These are phyloP conservation scores for Piaya cayana DNA, from an alignment of 2,113 vertebrate species.

Conservation along the genomic window DNA sequence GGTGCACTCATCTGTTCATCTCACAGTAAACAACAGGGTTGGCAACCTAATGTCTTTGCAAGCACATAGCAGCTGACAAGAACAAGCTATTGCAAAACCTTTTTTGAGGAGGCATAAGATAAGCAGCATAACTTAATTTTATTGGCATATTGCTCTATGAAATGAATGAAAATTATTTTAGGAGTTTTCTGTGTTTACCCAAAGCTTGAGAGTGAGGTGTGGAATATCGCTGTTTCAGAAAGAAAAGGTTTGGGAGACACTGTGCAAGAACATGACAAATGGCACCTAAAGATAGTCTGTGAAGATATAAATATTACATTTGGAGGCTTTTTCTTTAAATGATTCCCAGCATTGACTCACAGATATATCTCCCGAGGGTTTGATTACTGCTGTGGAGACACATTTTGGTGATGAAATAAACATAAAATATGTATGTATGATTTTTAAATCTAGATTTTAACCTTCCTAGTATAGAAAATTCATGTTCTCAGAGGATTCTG, in stretches of 20 bases:
- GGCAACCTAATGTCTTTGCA: neutral
- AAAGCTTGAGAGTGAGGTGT: slow-evolving; percentile 40
- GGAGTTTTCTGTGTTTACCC: slow-evolving; percentile 2
- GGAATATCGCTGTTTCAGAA: slow-evolving; percentile 35
- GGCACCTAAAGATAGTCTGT: slow-evolving; percentile 52
- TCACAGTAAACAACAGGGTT: neutral
- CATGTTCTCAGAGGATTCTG: neutral
- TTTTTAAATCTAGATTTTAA: slow-evolving; percentile 23
- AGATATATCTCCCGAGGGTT: slow-evolving; percentile 29
- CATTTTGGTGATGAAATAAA: neutral
- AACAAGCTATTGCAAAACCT: neutral
- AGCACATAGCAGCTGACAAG: neutral
- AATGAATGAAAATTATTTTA: slow-evolving; percentile 49
- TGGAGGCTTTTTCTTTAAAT: slow-evolving; percentile 25
- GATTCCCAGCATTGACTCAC: slow-evolving; percentile 3
- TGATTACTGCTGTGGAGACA: slow-evolving; percentile 17
- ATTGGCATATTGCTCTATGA: neutral
- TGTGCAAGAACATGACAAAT: slow-evolving; percentile 57
- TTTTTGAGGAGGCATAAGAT: neutral
- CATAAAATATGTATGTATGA: slow-evolving; percentile 44
- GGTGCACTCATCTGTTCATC: neutral
- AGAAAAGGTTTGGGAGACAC: slow-evolving; percentile 40
- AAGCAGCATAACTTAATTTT: neutral
- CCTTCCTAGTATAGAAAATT: slow-evolving; percentile 26
- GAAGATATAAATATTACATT: slow-evolving; percentile 51